Evolutionary conservation across 2,888 invertebrate species (phyloP), one percentile per base, ranked within the genome.

Genomic region (Trilocha varians): DNA sequence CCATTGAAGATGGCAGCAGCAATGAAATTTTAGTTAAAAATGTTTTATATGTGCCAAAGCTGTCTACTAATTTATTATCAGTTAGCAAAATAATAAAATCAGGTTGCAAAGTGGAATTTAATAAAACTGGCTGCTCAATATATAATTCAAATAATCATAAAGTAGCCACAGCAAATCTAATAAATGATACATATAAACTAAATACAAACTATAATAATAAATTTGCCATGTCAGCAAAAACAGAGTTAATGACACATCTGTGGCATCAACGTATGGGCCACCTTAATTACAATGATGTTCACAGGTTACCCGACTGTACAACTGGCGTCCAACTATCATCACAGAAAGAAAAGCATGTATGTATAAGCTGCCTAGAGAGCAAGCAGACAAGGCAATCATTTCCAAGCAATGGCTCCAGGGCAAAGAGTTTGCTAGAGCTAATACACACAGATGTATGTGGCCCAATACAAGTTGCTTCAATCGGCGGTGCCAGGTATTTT

Each of bases 381-480:
- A 32, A 9, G 6, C 8, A 32, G 9, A 32, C 6, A 8, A n/a
- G n/a, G n/a, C 13, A n/a, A 34, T 34, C 11, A 34, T 34, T 34
- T 34, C 18, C 18, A 18, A 18, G 18, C 18, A 18, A 18, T 18
- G 18, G 18, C 13, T 34, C 13, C 13, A 34, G n/a, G 34, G 13
- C 13, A 34, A 18, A 18, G 42, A 17, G 13, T 13, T 42, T 41
- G 14, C 35, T 48, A 14, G 44, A 48, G 36, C 13, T 48, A 6
- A 42, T 49, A 36, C 50, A 47, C 33, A 46, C 48, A 4, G 44
- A 50, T 32, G 13, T 48, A 15, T 52, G 46, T 42, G 50, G 49
- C 9, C 50, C 50, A 2, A 50, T 52, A 49, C 44, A 51, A 25
- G 32, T 33, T 34, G 1, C 1, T 9, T 47, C 47, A 8, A 17